Evolutionary conservation across 2,113 vertebrate genomes (phyloP).

Genomic region (Planiliza haematocheilus): DNA sequence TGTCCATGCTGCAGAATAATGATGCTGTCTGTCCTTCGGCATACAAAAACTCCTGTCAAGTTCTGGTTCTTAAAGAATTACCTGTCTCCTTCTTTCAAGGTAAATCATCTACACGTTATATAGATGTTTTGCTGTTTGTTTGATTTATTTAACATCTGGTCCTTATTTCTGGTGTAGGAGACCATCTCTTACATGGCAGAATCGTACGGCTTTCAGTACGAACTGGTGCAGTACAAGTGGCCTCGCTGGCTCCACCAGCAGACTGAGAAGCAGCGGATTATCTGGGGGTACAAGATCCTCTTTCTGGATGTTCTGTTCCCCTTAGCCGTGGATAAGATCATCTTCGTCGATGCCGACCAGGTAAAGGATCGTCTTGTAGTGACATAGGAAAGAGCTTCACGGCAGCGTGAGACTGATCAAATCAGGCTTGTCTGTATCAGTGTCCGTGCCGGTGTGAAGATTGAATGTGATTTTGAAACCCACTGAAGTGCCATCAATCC

Average conservation of each 20-base stretch:
- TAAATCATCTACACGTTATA: conserved; percentile 57
- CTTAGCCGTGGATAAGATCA: conserved; percentile 96
- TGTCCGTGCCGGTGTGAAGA: not conserved
- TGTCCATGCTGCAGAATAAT: conserved; percentile 89
- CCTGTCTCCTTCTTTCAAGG: conserved; percentile 97
- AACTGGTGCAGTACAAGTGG: conserved; percentile 97
- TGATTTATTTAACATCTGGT: not conserved
- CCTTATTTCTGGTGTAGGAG: conserved; percentile 79
- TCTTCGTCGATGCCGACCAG: conserved; percentile 99
- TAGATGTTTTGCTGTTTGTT: not conserved
- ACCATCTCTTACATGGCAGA: conserved; percentile 93
- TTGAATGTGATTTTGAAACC: conserved; percentile 9
- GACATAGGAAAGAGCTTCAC: not conserved
- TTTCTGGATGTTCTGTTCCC: conserved; percentile 98
- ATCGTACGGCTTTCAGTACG: conserved; percentile 92
- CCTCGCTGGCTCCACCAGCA: conserved; percentile 96
- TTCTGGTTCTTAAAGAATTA: conserved; percentile 99
- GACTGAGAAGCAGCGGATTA: conserved; percentile 96
- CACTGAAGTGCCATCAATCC: not conserved
- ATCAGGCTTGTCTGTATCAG: not conserved
- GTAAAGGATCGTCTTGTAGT: conserved; percentile 69
- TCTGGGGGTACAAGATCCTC: conserved; percentile 99
- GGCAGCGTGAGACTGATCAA: not conserved
- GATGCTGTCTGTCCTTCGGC: conserved; percentile 96
- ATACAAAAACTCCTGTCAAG: conserved; percentile 95